Evolutionary conservation across 2,888 invertebrate species (phyloP).

Genomic region (Nowickia ferox): DNA sequence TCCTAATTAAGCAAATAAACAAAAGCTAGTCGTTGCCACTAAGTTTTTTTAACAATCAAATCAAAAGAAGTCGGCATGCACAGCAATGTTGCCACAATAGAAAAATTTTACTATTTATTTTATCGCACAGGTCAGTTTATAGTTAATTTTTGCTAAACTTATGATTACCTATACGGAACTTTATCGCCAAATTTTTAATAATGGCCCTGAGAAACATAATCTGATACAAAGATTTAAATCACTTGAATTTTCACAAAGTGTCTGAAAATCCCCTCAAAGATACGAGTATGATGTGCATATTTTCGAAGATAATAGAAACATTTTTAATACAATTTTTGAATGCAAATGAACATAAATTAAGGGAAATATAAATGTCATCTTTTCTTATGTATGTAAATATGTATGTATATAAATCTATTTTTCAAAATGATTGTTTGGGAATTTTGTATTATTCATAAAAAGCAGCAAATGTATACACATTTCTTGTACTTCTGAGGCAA

Average conservation of each 20-base stretch:
- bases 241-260: not conserved
- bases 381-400: conserved; percentile 3
- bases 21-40: too few relatives aligned
- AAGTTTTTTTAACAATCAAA: too few relatives aligned
- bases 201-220: too few relatives aligned
- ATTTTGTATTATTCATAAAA: not conserved
- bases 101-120: too few relatives aligned
- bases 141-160: too few relatives aligned
- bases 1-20: too few relatives aligned
- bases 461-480: not conserved
- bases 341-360: not conserved
- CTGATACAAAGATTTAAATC: too few relatives aligned
- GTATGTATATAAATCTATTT: not conserved
- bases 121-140: too few relatives aligned
- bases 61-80: too few relatives aligned
- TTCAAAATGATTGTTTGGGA: not conserved
- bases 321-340: not conserved
- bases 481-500: not conserved
- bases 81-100: too few relatives aligned
- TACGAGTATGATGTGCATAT: not conserved
- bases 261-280: not conserved
- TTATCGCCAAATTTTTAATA: too few relatives aligned
- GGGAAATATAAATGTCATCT: conserved; percentile 25
- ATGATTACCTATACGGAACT: too few relatives aligned
- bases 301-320: not conserved